A percentile compares a stretch with the other conserved stretches of the same genome.
Evolutionary conservation across 2,113 vertebrate genomes (phyloP).

Genomic region (Papio anubis): DNA sequence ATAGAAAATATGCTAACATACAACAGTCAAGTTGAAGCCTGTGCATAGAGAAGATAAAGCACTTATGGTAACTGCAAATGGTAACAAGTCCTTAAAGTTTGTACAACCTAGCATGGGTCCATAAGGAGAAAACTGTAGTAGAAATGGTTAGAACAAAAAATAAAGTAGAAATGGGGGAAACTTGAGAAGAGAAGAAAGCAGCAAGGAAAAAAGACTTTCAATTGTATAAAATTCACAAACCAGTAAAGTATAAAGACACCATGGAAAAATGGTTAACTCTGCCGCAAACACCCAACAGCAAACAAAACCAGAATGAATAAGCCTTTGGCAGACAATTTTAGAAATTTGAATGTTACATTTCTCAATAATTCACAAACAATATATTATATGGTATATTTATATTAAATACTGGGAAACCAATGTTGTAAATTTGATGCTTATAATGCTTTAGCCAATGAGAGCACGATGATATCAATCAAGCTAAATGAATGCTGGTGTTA

Average conservation of each 20-base stretch:
- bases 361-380: conserved; percentile 86
- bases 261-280: conserved; percentile 81
- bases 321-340: conserved; percentile 86
- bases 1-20: conserved; percentile 94
- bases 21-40: conserved; percentile 97
- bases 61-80: conserved; percentile 98
- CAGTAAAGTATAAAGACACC: conserved; percentile 82
- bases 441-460: conserved; percentile 80
- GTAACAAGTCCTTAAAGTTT: conserved; percentile 91
- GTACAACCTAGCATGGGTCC: conserved; percentile 83
- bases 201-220: conserved; percentile 72
- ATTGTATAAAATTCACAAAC: conserved; percentile 82
- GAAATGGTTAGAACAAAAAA: conserved; percentile 78
- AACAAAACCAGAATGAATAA: conserved; percentile 82
- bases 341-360: conserved; percentile 81
- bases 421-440: conserved; percentile 80
- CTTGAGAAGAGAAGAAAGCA: background rate
- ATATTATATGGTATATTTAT: conserved; percentile 85
- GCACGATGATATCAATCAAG: conserved; percentile 81
- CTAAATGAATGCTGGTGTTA: conserved; percentile 83
- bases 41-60: conserved; percentile 99
- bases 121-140: conserved; percentile 73
- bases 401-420: conserved; percentile 85
- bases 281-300: conserved; percentile 81
- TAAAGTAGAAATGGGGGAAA: conserved; percentile 44